A percentile compares a stretch with the other conserved stretches of the same genome.
phyloP scores from a whole-genome alignment of 1,140 invertebrate genomes.

The Yoshiicerus persimilis region DNA sequence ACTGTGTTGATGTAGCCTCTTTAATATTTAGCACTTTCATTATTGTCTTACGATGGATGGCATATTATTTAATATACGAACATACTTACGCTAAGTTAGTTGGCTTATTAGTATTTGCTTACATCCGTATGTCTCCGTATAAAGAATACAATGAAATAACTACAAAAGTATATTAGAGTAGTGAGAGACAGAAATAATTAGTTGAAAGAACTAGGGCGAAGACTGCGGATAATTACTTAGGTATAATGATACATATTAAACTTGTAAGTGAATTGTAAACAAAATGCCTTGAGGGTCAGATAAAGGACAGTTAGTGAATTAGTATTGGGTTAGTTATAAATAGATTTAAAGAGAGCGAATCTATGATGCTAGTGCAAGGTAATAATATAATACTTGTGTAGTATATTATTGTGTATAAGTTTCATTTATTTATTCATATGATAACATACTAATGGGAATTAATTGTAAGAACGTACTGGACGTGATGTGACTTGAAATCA shows the following conservation, averaged over 20 bases:
- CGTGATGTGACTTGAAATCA: neutral
- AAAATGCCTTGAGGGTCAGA: neutral
- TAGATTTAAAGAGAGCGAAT: neutral
- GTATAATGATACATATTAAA: too few species aligned
- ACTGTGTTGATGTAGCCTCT: neutral
- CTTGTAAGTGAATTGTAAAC: too few species aligned
- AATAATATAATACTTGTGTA: neutral
- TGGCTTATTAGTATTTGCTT: neutral
- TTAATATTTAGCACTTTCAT: neutral
- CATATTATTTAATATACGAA: too few species aligned
- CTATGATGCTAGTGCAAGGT: neutral
- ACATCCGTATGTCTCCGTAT: neutral
- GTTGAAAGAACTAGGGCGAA: neutral
- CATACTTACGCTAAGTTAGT: neutral
- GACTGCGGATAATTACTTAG: too few species aligned
- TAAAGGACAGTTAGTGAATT: neutral
- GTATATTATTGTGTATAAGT: neutral
- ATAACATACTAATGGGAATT: neutral
- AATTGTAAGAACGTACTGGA: neutral
- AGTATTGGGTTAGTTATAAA: neutral
- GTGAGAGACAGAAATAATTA: neutral
- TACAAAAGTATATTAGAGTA: neutral
- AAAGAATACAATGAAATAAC: neutral
- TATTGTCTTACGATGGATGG: neutral
- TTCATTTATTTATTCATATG: neutral